Evolutionary conservation across 2,888 invertebrate species (phyloP), one percentile per base, ranked within the genome.

Genomic region (Melitaea athalia): DNA sequence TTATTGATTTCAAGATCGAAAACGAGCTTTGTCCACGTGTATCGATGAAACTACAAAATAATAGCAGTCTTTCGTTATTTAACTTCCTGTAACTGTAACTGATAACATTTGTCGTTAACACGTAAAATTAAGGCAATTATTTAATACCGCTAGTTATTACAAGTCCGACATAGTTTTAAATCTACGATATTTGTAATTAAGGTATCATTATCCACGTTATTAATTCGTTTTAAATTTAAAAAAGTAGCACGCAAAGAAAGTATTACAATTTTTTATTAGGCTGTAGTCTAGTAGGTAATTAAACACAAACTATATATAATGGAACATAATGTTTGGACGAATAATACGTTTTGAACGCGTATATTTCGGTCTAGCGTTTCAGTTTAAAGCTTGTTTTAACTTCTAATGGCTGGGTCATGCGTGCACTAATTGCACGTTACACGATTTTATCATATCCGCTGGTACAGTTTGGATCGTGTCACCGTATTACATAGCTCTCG

Each of bases 391-490:
- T 60, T 69, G 69, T 71, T 72, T 64, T 69, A 72, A 72, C 71
- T 73, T 70, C 65, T 75, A 74, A 75, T 70, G 70, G 62, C 60
- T 59, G 57, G 47, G 53, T 33, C 33, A 55, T 59, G 60, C 53
- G 59, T 47, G 59, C 67, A 68, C 57, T 72, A 73, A 73, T 70
- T 70, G 66, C 61, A 53, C 64, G 63, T 67, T 71, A 69, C 66
- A 67, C 63, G 66, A 57, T 70, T 75, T 72, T 72, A 75, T 75
- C 71, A 66, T 59, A 65, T 68, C 68, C 43, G 43, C 43, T 53
- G 61, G 47, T 42, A 59, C 50, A 59, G 50, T 68, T 62, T 53
- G 62, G 50, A 63, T 17, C 55, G 33, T 70, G 64, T 65, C 62
- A 63, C 33, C 62, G 50, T 68, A 70, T 70, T 70, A 64, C 62